These are phyloP conservation scores for Eulemur rubriventer DNA, from an alignment of 2,797 vertebrate species.

Conservation along the genomic window DNA sequence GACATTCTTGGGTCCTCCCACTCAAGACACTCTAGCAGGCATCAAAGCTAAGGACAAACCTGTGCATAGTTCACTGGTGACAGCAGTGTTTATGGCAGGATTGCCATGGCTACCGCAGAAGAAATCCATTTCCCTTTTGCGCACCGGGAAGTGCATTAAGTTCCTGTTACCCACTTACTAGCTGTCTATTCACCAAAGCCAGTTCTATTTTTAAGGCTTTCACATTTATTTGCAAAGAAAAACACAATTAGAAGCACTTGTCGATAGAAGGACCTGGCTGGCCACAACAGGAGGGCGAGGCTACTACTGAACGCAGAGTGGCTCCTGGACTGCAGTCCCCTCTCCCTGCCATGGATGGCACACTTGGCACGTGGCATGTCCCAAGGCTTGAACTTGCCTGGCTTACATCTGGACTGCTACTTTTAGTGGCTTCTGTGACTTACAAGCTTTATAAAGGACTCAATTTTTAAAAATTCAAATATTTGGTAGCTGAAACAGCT, in stretches of 20 bases:
- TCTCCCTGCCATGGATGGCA: background rate
- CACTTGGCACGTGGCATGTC: background rate
- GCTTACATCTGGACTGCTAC: background rate
- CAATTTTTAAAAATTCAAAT: background rate
- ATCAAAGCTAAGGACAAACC: background rate
- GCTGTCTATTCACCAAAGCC: background rate
- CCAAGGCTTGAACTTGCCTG: background rate
- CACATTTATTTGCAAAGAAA: background rate
- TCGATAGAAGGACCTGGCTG: background rate
- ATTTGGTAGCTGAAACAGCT: background rate
- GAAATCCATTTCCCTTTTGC: background rate
- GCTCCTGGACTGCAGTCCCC: too few species aligned
- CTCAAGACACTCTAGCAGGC: background rate
- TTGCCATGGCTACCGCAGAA: background rate
- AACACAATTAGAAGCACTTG: background rate
- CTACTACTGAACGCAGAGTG: rapidly evolving
- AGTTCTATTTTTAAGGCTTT: background rate
- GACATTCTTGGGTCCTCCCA: background rate
- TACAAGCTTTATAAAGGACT: background rate
- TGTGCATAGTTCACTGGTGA: background rate
- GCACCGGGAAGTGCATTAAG: rapidly evolving
- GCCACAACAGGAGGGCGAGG: background rate
- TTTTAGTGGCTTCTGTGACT: background rate
- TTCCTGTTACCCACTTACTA: background rate
- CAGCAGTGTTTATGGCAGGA: background rate